Conservation (phyloP, 1,140 invertebrate species). For the Trypoxylus dichotomus region DNA sequence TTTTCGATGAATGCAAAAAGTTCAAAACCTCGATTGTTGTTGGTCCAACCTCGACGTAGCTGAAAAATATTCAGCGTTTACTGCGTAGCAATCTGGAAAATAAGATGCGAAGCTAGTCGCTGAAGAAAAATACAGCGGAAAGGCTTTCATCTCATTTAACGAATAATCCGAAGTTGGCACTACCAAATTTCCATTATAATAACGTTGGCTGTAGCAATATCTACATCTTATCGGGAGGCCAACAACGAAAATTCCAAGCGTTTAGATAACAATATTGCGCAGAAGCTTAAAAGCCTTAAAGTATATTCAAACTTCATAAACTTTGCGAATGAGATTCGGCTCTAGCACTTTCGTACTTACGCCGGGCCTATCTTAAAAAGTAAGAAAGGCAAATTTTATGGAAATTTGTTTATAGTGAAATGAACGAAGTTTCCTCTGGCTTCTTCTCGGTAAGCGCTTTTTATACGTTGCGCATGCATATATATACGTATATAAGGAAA, state of each 20-base stretch:
- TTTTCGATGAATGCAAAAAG: no score
- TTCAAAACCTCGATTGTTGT: no score
- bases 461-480: background rate
- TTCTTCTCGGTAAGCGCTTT: background rate
- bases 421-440: background rate
- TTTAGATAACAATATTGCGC: slow-evolving; percentile 13
- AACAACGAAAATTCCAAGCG: background rate
- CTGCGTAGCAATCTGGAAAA: no score
- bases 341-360: background rate
- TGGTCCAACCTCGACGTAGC: no score
- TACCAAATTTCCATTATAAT: background rate
- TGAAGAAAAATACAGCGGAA: no score
- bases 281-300: slow-evolving; percentile 15
- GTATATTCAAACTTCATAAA: slow-evolving; percentile 21
- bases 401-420: slow-evolving; percentile 20
- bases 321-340: background rate
- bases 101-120: no score
- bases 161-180: background rate
- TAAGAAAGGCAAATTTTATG: slow-evolving; percentile 12
- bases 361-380: slow-evolving; percentile 2
- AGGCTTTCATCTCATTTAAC: no score
- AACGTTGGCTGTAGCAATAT: background rate
- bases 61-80: no score
- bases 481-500: slow-evolving; percentile 11
- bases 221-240: background rate